Evolutionary conservation across 2,888 invertebrate species (phyloP), one percentile per base, ranked within the genome.

Genomic region (Acholoe squamosa): DNA sequence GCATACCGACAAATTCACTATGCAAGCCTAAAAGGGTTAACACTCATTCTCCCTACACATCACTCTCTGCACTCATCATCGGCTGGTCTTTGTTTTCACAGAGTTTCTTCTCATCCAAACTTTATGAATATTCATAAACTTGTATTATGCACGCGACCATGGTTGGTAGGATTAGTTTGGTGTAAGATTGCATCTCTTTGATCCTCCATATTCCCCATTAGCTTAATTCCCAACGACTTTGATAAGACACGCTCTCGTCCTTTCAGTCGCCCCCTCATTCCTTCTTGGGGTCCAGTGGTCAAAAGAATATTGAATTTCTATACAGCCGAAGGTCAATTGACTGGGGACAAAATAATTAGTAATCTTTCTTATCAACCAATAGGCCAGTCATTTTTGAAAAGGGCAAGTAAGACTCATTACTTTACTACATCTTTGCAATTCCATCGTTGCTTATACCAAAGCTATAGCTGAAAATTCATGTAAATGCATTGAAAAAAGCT

Each of bases 151-250:
- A 80, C 34, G 80, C 33, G 19, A 43, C 1, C 43, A 80, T 22
- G 80, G 80, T 76, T 16, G 28, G n/a, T 25, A 22, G 25, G 80
- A 80, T 80, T 80, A 80, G 80, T 80, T 34, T 61, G 76, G 76
- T 31, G 76, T 80, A 80, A 43, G 33, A n/a, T 43, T 19, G 22
- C 16, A 80, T 43, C 34, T 34, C 80, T 80, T 80, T 80, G 80
- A 80, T 80, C 34, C 25, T 43, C 43, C 22, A 80, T 80, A 76
- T 80, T 80, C 33, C 43, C 80, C 33, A 80, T 80, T 80, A 80
- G 80, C 43, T 43, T 80, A 80, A 80, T 80, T 80, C 80, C 80
- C 22, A 22, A n/a, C 80, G 43, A 16, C 80, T 43, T 43, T 43
- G 43, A 80, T 43, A 80, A 80, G 43, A 80, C n/a, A 22, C 16